A percentile compares a stretch with the other conserved stretches of the same genome.
Evolutionary conservation across 1,140 invertebrate species (phyloP).

Genomic region (Saccostrea cuccullata): DNA sequence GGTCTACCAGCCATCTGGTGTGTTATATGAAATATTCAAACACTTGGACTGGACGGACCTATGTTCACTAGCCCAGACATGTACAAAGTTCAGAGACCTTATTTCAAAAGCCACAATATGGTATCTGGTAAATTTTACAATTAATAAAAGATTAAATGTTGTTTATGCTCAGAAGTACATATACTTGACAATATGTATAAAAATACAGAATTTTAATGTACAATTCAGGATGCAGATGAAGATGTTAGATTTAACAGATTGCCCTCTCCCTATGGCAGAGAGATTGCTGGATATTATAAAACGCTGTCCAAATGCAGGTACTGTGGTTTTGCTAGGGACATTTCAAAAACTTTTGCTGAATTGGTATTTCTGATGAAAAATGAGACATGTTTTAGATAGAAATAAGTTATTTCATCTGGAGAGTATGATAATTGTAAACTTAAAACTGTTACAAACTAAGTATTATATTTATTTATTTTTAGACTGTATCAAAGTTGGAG

Average conservation of each 20-base stretch:
- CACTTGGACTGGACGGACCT: slow-evolving; percentile 31
- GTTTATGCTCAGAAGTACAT: too few relatives aligned
- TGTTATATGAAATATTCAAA: slow-evolving; percentile 35
- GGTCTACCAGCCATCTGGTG: neutral
- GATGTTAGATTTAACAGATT: slow-evolving; percentile 48
- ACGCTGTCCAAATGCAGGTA: slow-evolving; percentile 50
- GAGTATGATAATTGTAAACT: too few relatives aligned
- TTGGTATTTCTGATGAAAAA: too few relatives aligned
- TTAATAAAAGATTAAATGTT: neutral
- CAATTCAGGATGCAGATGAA: slow-evolving; percentile 48
- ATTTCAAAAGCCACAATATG: slow-evolving; percentile 25
- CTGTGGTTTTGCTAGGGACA: neutral
- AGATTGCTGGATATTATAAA: slow-evolving; percentile 50
- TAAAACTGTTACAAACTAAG: too few relatives aligned
- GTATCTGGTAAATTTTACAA: neutral
- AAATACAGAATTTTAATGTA: neutral
- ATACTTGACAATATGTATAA: too few relatives aligned
- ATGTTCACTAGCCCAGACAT: slow-evolving; percentile 9
- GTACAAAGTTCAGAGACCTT: slow-evolving; percentile 36
- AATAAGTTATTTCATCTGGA: too few relatives aligned
- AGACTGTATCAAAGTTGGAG: slow-evolving; percentile 7
- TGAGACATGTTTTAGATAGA: too few relatives aligned
- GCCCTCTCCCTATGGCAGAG: slow-evolving; percentile 48
- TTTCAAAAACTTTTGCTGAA: too few relatives aligned
- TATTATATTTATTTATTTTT: neutral